Base-by-base conservation (phyloP, 2,797 vertebrate genomes). In the Steatocranus sp. region DNA sequence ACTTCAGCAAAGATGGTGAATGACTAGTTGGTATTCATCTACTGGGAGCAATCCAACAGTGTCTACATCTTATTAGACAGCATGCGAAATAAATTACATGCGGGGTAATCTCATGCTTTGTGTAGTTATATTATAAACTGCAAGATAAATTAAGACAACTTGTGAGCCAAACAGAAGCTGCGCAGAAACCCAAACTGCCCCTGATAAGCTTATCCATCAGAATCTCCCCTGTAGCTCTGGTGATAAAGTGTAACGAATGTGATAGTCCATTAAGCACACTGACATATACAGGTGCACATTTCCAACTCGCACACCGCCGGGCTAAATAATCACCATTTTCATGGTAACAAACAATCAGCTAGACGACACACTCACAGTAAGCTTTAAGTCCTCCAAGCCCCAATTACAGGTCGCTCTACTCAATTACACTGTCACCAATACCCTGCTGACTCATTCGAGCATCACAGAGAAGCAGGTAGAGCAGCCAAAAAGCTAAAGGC, bases 281-380 rank as follows among this genome's bases (percentile, higher is more conserved):
- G 83, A 86, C 81, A 80, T 53, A 14, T 84, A 83, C 93, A 94
- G 87, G 86, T 91, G 88, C 82, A 86, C 53, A 81, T 80, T 86
- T 83, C 43, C 83, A 88, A 53, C 76, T 74, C 20, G 9, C 53
- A 86, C 87, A 53, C 84, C 7, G 54, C 14, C 4, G 8, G 81
- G 79, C 87, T 92, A 86, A 94, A 90, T 90, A 90, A 94, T 91
- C 88, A 88, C 85, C 78, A 68, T 86, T 84, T 87, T 84, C 84
- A 82, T 81, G 18, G 80, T 80, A 89, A 92, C 88, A 91, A 89
- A 92, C 87, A 90, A 91, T 86, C 81, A 83, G 78, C 8, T 58
- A 32, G 66, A 56, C 7, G 27, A 58, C 88, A 66, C 75, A 14
- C 76, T 79, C 70, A 6, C 85, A 85, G 82, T 76, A 81, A 81